Conservation (phyloP, 2,888 invertebrate species). For the Patella depressa region DNA sequence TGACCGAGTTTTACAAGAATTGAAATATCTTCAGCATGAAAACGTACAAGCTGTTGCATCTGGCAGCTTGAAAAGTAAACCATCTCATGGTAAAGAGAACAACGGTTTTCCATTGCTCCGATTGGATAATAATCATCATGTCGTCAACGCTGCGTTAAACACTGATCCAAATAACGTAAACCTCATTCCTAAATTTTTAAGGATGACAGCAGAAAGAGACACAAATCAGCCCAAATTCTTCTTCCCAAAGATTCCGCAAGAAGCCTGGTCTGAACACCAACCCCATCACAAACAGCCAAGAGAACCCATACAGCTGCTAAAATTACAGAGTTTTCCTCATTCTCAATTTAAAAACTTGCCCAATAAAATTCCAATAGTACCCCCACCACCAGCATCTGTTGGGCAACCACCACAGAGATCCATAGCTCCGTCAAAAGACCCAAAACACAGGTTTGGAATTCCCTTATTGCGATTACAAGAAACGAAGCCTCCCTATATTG, state of each 20-base stretch:
- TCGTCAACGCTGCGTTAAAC: slow-evolving; percentile 6
- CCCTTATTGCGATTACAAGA: neutral
- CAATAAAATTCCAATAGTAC: too few relatives aligned
- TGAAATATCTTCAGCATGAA: slow-evolving; percentile 49
- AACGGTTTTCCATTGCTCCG: neutral
- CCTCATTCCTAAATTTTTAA: slow-evolving; percentile 46
- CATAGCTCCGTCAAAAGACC: neutral
- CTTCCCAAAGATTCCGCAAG: slow-evolving; percentile 46
- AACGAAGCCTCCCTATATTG: neutral
- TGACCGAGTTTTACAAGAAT: slow-evolving; percentile 48
- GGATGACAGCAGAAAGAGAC: slow-evolving; percentile 52
- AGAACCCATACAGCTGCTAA: neutral
- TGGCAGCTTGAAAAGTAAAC: neutral
- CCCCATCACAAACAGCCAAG: slow-evolving; percentile 13
- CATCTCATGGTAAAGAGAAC: slow-evolving; percentile 15
- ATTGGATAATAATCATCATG: neutral
- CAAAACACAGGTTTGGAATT: neutral
- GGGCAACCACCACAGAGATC: too few relatives aligned
- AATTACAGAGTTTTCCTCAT: neutral
- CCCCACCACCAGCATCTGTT: too few relatives aligned
- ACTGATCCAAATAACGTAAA: slow-evolving; percentile 6
- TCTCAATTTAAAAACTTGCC: too few relatives aligned
- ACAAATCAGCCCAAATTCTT: slow-evolving; percentile 31
- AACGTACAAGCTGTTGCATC: slow-evolving; percentile 28
- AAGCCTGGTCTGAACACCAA: slow-evolving; percentile 40